A percentile compares a stretch with the other conserved stretches of the same genome.
Evolutionary conservation across 2,888 invertebrate species (phyloP).

Genomic region (Orthonevra nobilis): DNA sequence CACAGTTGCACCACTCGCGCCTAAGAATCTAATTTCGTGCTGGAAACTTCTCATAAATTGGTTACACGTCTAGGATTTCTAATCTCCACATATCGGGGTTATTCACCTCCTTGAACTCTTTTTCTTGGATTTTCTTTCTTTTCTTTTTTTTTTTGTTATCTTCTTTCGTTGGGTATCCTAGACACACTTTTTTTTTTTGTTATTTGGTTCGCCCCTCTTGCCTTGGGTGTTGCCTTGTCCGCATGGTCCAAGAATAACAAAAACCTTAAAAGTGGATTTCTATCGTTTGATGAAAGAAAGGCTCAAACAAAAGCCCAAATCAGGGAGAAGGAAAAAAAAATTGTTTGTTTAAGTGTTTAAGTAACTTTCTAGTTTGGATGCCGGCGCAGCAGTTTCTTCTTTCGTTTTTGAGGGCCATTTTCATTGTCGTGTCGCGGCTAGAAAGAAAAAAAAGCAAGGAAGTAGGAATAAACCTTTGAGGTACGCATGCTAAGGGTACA

Average conservation of each 20-base stretch:
- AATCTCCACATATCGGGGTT: conserved; percentile 55
- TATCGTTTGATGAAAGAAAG: conserved; percentile 43
- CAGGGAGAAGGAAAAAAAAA: conserved; percentile 11
- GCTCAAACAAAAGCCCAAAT: conserved; percentile 52
- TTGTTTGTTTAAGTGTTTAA: conserved; percentile 35
- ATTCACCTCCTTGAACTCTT: conserved; percentile 51
- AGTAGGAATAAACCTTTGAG: conserved; percentile 35
- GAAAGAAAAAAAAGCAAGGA: conserved; percentile 24
- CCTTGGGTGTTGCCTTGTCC: conserved; percentile 12
- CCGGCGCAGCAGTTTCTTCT: conserved; percentile 11
- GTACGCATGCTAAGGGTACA: conserved; percentile 2
- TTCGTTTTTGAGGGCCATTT: no score
- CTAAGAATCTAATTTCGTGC: conserved; percentile 40
- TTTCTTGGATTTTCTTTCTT: conserved; percentile 27
- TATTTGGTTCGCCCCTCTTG: background rate
- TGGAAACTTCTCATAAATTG: conserved; percentile 59
- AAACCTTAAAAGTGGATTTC: conserved; percentile 44
- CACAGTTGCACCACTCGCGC: conserved; percentile 48
- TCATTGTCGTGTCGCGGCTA: background rate
- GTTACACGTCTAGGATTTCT: conserved; percentile 68
- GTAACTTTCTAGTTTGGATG: conserved; percentile 51
- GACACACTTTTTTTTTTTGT: conserved; percentile 30
- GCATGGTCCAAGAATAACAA: conserved; percentile 20
- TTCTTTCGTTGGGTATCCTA: conserved; percentile 49
- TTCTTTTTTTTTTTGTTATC: conserved; percentile 6